Percentiles rank a stretch among this genome's conserved stretches.
Conservation (phyloP, 92 coral and sea anemone genomes). For the Umimayanthus kanabou region DNA sequence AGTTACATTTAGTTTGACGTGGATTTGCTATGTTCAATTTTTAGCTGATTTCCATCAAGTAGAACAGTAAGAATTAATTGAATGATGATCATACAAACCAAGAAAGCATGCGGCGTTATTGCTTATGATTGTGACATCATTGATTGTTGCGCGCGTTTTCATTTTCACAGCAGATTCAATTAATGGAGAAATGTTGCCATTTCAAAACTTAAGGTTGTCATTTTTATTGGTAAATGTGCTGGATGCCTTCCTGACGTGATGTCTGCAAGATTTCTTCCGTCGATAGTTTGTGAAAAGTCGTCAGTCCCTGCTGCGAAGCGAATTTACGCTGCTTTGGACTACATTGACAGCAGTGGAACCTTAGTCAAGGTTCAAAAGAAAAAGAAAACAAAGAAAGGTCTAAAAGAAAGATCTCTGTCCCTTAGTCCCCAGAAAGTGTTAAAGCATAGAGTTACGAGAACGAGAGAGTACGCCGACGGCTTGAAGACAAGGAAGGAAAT, state of each 20-base stretch:
- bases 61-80: no score
- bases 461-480: constrained; percentile 66
- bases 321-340: constrained; percentile 69
- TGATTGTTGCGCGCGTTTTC: constrained; percentile 25
- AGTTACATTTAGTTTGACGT: no score
- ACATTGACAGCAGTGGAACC: constrained; percentile 53
- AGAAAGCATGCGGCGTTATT: constrained; percentile 9
- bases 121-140: constrained; percentile 38
- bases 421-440: constrained; percentile 40
- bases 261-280: constrained; percentile 57
- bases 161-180: background rate
- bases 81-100: background rate
- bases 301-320: constrained; percentile 74
- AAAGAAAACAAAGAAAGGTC: constrained; percentile 52
- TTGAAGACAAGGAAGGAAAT: constrained; percentile 61
- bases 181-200: background rate
- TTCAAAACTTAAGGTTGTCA: background rate
- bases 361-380: constrained; percentile 33
- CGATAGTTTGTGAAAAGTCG: constrained; percentile 53
- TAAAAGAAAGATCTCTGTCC: constrained; percentile 27
- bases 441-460: constrained; percentile 56
- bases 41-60: no score
- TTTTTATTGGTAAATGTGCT: background rate
- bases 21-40: no score
- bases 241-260: constrained; percentile 1